These are phyloP conservation scores for Adelges cooleyi DNA, from an alignment of 1,140 invertebrate species.

Conservation along the genomic window DNA sequence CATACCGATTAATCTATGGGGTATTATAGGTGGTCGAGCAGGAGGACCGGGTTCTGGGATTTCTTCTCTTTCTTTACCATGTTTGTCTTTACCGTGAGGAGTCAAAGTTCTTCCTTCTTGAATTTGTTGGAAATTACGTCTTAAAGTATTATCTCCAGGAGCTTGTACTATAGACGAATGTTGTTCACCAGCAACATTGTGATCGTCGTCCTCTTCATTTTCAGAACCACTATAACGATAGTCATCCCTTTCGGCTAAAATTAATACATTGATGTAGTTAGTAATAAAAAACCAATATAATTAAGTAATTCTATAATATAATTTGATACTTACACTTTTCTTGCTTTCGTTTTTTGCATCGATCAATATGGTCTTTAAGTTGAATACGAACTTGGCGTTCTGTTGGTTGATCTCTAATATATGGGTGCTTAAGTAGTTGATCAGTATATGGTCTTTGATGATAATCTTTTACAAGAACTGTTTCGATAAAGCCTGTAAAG, in stretches of 20 bases:
- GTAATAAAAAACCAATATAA: neutral
- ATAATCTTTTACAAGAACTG: slow-evolving; percentile 91
- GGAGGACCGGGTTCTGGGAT: slow-evolving; percentile 70
- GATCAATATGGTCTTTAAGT: slow-evolving; percentile 97
- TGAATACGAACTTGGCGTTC: slow-evolving; percentile 96
- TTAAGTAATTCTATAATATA: neutral
- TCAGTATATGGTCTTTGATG: slow-evolving; percentile 96
- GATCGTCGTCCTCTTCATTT: slow-evolving; percentile 80
- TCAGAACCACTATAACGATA: slow-evolving; percentile 68
- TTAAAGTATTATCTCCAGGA: slow-evolving; percentile 76
- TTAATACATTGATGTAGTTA: neutral
- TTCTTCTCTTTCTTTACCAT: slow-evolving; percentile 40
- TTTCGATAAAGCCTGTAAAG: slow-evolving; percentile 58
- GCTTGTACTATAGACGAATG: slow-evolving; percentile 75
- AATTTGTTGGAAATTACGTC: slow-evolving; percentile 94
- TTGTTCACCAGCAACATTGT: slow-evolving; percentile 69
- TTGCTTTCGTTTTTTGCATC: slow-evolving; percentile 88
- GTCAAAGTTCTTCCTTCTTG: slow-evolving; percentile 69
- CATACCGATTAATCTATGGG: slow-evolving; percentile 58
- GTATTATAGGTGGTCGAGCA: slow-evolving; percentile 62
- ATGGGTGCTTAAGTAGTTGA: slow-evolving; percentile 91
- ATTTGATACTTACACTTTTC: slow-evolving; percentile 50
- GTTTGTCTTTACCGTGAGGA: slow-evolving; percentile 43
- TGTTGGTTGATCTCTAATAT: slow-evolving; percentile 95
- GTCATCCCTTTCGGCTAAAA: slow-evolving; percentile 50